These are phyloP conservation scores for Nanger granti DNA, from an alignment of 2,113 vertebrate species.

Conservation along the genomic window DNA sequence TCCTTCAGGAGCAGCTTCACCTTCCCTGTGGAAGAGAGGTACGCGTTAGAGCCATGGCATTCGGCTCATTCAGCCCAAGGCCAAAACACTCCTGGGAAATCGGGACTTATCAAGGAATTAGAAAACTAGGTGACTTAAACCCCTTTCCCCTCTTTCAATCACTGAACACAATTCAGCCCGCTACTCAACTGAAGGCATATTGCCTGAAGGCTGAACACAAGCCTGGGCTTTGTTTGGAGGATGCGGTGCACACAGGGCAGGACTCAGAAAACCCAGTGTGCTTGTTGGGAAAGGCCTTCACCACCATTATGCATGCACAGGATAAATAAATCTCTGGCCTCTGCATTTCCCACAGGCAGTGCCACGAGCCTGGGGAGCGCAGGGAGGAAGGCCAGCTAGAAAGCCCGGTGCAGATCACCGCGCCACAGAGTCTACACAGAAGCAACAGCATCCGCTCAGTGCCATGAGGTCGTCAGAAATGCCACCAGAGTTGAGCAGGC, in stretches of 20 bases:
- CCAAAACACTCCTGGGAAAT: not conserved
- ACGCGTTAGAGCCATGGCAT: not conserved
- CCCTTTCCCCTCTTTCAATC: not conserved
- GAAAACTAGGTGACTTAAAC: not conserved
- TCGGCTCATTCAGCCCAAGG: not conserved
- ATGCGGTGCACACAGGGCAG: rapidly evolving
- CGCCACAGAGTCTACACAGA: not conserved
- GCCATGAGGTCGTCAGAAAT: not conserved
- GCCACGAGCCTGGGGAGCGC: rapidly evolving
- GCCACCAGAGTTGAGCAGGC: not conserved
- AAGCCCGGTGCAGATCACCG: rapidly evolving
- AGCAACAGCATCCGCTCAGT: not conserved
- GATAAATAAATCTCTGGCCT: not conserved
- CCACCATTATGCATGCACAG: no score
- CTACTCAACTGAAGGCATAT: rapidly evolving
- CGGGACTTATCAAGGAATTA: not conserved
- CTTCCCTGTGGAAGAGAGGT: conserved; percentile 80
- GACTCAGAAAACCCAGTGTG: not conserved
- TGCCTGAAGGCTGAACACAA: not conserved
- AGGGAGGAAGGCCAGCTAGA: not conserved
- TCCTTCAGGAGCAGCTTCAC: conserved; percentile 86
- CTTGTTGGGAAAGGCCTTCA: not conserved
- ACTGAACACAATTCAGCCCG: not conserved
- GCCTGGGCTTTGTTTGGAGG: not conserved
- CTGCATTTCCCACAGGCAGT: not conserved